Evolutionary conservation across 2,888 invertebrate species (phyloP), one percentile per base, ranked within the genome.

Genomic region (Stenchaetothrips biformis): DNA sequence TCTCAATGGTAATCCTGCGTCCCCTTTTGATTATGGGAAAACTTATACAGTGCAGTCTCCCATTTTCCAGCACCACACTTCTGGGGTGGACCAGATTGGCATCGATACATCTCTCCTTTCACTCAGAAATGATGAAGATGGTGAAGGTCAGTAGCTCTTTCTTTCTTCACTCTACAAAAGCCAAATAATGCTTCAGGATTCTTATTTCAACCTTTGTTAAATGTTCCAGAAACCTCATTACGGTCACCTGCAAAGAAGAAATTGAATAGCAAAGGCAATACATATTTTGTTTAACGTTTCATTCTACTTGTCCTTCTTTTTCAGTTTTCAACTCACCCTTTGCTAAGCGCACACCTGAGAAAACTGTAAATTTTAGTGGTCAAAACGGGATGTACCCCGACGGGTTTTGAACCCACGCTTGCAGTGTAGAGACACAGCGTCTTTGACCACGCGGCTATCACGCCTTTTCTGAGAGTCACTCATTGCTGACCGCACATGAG

Each of bases 231-330:
- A 62, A 62, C 62, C 62, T 18, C 9, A 62, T 62, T 62, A 16
- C 62, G 62, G 62, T 62, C 62, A 18, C 62, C 62, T 16, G 62
- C 62, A 62, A 62, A 62, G 62, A 62, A 62, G 62, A 62, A 62
- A 62, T 62, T 62, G 62, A 62, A 62, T 62, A 18, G 62, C 62
- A 62, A 62, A 62, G 62, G 62, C 62, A 11, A 11, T 49, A 62
- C n/a, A 62, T 62, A 18, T 16, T 62, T 62, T 62, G 18, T 62
- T 9, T 8, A 62, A 8, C 18, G 18, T 16, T 62, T 8, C 8
- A 62, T 62, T 62, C 18, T 62, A 18, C 62, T 62, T 62, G 62
- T 8, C 6, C 8, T 62, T 62, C 62, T 62, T 62, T 62, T 62
- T 18, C 62, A 62, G 62, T 9, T 9, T 62, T 8, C 62, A 62